A percentile compares a stretch with the other conserved stretches of the same genome.
These are phyloP conservation scores for Tokudaia muenninki DNA, from an alignment of 2,797 vertebrate genomes.

Conservation along the genomic window DNA sequence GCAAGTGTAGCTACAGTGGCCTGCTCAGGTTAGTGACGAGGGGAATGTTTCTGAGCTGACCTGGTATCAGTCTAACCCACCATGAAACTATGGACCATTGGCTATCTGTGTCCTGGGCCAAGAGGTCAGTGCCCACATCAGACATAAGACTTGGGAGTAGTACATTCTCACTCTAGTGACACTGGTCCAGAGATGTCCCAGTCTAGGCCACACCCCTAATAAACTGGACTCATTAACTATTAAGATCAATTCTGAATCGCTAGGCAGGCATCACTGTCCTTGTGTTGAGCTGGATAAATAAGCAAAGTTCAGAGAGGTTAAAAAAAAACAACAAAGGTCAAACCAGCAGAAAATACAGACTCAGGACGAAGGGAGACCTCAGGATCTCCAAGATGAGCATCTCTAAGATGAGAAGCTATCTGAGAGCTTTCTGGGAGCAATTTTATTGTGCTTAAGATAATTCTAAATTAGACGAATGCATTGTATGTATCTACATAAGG, in stretches of 20 bases:
- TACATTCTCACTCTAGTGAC: background rate
- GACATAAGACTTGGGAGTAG: background rate
- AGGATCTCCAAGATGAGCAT: background rate
- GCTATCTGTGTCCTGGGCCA: background rate
- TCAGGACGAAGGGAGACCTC: background rate
- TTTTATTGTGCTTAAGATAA: constrained; percentile 33
- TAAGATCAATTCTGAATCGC: background rate
- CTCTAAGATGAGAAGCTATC: background rate
- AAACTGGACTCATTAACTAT: background rate
- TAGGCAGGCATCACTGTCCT: background rate
- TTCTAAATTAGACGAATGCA: background rate
- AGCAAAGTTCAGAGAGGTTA: constrained; percentile 51
- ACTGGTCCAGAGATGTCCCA: background rate
- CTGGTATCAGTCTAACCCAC: background rate
- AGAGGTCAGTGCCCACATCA: background rate
- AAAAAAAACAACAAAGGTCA: constrained; percentile 51
- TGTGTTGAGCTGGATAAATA: constrained; percentile 51
- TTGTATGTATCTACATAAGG: background rate
- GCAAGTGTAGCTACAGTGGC: background rate
- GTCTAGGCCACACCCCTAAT: background rate
- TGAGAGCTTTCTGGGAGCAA: background rate
- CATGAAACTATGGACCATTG: background rate
- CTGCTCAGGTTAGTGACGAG: background rate
- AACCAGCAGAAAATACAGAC: constrained; percentile 2
- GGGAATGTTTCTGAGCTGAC: background rate